phyloP scores from a whole-genome alignment of 2,888 invertebrate genomes.

The Tigriopus californicus region DNA sequence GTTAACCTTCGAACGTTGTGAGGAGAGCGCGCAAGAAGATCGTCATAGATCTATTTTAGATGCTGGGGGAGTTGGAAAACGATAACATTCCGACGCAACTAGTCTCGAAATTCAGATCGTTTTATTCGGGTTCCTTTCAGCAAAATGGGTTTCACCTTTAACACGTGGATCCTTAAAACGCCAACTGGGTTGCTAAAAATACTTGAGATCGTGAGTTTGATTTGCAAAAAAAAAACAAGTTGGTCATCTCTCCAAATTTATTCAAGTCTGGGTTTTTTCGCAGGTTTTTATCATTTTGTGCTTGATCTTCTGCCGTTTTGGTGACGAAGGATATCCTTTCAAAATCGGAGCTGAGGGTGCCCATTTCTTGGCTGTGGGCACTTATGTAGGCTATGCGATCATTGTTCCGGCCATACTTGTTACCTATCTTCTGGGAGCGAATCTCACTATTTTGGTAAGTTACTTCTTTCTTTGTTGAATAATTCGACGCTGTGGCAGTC shows the following conservation, averaged over 20 bases:
- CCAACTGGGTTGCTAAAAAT: slow-evolving; percentile 1
- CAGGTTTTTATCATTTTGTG: background rate
- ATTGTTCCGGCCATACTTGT: slow-evolving; percentile 10
- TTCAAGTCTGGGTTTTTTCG: background rate
- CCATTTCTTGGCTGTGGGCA: slow-evolving; percentile 10
- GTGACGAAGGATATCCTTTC: background rate
- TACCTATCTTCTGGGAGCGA: slow-evolving; percentile 11
- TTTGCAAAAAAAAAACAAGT: too few relatives aligned
- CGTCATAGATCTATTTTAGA: too few relatives aligned
- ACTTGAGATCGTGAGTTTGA: slow-evolving; percentile 1
- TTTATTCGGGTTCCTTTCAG: background rate
- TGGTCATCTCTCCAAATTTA: too few relatives aligned
- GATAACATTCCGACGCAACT: too few relatives aligned
- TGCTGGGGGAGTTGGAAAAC: too few relatives aligned
- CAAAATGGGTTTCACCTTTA: slow-evolving; percentile 1
- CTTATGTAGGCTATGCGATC: slow-evolving; percentile 11
- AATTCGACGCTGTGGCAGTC: too few relatives aligned
- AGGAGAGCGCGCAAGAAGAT: too few relatives aligned
- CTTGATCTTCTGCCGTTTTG: background rate
- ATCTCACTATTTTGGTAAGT: slow-evolving; percentile 14
- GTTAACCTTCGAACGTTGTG: too few relatives aligned
- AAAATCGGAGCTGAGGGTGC: slow-evolving; percentile 3
- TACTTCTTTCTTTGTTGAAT: too few relatives aligned
- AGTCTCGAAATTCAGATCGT: too few relatives aligned
- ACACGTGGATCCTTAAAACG: background rate